Evolutionary conservation across 2,888 invertebrate genomes (phyloP).

Genomic region (Nipponacmea schrenckii): DNA sequence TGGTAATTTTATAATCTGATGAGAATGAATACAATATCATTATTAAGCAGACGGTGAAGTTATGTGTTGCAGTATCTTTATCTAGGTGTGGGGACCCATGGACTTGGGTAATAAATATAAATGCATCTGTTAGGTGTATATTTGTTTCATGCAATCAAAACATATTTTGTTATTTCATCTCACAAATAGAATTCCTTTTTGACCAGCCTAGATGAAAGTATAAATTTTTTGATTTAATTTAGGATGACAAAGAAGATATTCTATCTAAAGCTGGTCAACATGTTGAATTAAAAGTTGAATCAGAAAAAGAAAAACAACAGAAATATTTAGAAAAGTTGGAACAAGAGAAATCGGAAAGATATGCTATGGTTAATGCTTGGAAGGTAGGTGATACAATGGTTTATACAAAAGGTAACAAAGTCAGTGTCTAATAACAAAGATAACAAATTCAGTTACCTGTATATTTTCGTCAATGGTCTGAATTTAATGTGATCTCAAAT

Average conservation of each 20-base stretch:
- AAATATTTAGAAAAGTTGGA: constrained; percentile 43
- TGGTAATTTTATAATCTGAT: background rate
- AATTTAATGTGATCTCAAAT: too few species aligned
- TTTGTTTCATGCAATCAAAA: background rate
- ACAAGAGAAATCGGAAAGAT: constrained; percentile 52
- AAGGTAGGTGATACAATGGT: constrained; percentile 44
- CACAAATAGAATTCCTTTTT: too few species aligned
- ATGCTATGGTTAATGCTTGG: constrained; percentile 60
- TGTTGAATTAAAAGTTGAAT: constrained; percentile 36
- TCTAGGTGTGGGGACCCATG: too few species aligned
- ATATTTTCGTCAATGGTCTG: too few species aligned
- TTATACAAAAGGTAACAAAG: constrained; percentile 12
- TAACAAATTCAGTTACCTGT: too few species aligned
- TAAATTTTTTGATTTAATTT: too few species aligned
- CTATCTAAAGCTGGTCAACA: constrained; percentile 27
- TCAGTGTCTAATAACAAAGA: background rate
- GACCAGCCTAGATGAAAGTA: too few species aligned
- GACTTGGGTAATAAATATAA: too few species aligned
- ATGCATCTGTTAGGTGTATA: too few species aligned
- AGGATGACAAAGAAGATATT: constrained; percentile 31
- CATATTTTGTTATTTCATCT: background rate
- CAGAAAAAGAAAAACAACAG: constrained; percentile 39
- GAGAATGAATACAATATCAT: background rate
- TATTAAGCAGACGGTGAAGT: too few species aligned
- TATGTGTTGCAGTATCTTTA: too few species aligned